phyloP scores from a whole-genome alignment of 2,113 vertebrate genomes.

The Ageneiosus marmoratus region DNA sequence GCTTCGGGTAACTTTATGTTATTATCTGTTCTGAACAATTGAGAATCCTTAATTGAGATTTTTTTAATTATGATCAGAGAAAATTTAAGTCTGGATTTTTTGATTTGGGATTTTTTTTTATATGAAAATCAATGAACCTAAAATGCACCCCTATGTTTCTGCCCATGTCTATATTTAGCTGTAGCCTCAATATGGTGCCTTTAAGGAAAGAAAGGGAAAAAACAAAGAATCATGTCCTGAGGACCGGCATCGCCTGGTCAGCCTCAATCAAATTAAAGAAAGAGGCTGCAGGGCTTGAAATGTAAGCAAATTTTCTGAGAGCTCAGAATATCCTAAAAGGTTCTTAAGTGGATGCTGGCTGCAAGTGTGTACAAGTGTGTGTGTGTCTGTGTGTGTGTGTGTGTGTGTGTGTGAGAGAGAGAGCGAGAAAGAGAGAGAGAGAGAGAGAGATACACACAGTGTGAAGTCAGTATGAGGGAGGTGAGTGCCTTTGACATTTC shows the following conservation, averaged over 20 bases:
- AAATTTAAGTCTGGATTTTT: no score
- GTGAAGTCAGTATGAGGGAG: slow-evolving; percentile 24
- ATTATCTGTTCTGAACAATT: background rate
- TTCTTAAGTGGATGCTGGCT: slow-evolving; percentile 31
- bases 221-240: background rate
- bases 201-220: background rate
- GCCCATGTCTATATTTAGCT: background rate
- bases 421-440: background rate
- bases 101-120: no score
- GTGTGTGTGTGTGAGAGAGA: background rate
- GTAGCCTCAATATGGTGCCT: background rate
- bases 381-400: slow-evolving; percentile 2
- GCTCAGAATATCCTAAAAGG: slow-evolving; percentile 30
- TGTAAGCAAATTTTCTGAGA: slow-evolving; percentile 27
- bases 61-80: background rate
- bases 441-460: background rate
- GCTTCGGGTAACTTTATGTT: background rate
- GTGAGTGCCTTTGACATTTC: slow-evolving; percentile 48
- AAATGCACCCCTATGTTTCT: background rate
- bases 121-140: background rate
- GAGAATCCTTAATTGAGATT: background rate
- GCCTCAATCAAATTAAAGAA: slow-evolving; percentile 32
- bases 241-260: slow-evolving; percentile 6
- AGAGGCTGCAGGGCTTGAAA: slow-evolving; percentile 16
- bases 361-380: slow-evolving; percentile 29